Conservation (phyloP, 1,140 invertebrate genomes). For the Cotesia chilonis region DNA sequence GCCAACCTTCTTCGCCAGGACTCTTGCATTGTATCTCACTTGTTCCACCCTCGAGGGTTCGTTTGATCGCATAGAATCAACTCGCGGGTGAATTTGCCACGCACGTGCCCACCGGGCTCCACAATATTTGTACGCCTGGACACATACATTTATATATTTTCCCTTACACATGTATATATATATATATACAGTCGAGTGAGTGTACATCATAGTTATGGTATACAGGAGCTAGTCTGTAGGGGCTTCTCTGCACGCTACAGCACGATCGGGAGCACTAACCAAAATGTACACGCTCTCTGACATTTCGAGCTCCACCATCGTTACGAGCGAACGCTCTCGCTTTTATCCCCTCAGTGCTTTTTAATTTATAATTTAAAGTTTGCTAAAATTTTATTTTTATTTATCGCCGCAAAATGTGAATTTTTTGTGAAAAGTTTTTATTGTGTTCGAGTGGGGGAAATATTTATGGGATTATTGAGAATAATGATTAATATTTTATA, state of each 20-base stretch:
- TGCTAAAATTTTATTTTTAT: too few species aligned
- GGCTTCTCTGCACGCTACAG: conserved; percentile 7
- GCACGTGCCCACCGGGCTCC: conserved; percentile 10
- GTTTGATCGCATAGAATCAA: conserved; percentile 6
- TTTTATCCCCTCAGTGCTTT: not conserved
- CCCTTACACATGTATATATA: too few species aligned
- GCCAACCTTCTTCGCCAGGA: not conserved
- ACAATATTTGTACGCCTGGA: not conserved
- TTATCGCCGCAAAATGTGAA: too few species aligned
- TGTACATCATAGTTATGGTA: too few species aligned
- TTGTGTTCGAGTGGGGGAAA: too few species aligned
- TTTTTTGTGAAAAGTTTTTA: too few species aligned
- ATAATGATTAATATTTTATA: too few species aligned
- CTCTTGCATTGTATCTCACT: not conserved
- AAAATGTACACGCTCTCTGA: conserved; percentile 10
- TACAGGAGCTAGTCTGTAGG: not conserved
- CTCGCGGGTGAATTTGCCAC: conserved; percentile 17
- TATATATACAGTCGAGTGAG: too few species aligned
- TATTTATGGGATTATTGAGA: too few species aligned
- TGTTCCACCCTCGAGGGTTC: conserved; percentile 4
- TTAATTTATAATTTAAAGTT: too few species aligned
- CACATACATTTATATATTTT: not conserved
- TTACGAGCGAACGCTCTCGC: conserved; percentile 7
- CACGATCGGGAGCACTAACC: conserved; percentile 3
- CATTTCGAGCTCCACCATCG: conserved; percentile 12